Conservation (phyloP, 2,888 invertebrate genomes). For the Melanostoma scalare region DNA sequence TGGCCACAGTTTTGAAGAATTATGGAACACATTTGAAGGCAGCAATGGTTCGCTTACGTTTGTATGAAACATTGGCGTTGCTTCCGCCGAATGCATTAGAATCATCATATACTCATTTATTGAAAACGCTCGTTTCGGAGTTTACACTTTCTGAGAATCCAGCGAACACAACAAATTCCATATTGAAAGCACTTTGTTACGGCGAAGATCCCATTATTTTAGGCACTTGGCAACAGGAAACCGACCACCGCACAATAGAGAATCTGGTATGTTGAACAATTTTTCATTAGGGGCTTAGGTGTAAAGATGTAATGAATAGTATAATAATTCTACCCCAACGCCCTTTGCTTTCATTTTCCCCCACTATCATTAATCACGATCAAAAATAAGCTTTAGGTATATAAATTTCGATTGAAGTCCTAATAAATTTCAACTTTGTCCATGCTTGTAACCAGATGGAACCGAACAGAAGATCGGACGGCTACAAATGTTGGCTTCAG, state of each 20-base stretch:
- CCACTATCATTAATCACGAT: too few relatives aligned
- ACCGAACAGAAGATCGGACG: constrained; percentile 91
- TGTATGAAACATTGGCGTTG: constrained; percentile 93
- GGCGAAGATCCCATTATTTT: constrained; percentile 95
- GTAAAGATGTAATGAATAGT: not conserved
- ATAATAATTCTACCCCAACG: constrained; percentile 3
- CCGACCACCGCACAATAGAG: constrained; percentile 97
- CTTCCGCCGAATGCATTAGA: constrained; percentile 91
- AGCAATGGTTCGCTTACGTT: constrained; percentile 94
- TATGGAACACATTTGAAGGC: constrained; percentile 97
- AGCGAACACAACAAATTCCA: constrained; percentile 94
- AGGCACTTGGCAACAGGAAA: constrained; percentile 97
- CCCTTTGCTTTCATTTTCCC: not conserved
- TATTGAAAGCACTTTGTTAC: constrained; percentile 91
- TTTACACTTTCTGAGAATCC: constrained; percentile 97
- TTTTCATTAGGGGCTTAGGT: too few relatives aligned
- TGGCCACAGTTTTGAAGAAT: constrained; percentile 91
- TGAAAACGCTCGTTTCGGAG: constrained; percentile 96
- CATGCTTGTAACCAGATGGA: constrained; percentile 86
- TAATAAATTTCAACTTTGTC: constrained; percentile 57
- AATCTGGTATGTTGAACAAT: constrained; percentile 89
- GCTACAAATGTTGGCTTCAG: constrained; percentile 91
- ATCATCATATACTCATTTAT: constrained; percentile 92
- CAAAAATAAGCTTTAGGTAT: constrained; percentile 83
- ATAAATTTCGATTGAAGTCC: not conserved